These are phyloP conservation scores for Hystrix cristata DNA, from an alignment of 2,113 vertebrate species.

Conservation along the genomic window DNA sequence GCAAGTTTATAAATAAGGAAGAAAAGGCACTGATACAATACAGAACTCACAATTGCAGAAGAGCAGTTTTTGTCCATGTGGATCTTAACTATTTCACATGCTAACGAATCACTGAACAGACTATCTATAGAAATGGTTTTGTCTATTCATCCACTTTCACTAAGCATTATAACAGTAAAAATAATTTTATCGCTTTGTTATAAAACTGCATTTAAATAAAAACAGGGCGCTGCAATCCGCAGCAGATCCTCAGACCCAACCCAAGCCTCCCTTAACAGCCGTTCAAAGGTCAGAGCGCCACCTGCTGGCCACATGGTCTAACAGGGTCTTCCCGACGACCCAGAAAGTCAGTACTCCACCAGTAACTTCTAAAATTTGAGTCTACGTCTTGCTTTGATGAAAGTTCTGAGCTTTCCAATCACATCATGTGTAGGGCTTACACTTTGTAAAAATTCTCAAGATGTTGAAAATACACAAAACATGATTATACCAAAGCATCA, in stretches of 20 bases:
- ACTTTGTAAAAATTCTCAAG: not conserved
- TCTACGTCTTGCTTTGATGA: not conserved
- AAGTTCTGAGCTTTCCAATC: slow-evolving; percentile 22
- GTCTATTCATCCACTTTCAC: slow-evolving; percentile 43
- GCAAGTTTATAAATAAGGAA: slow-evolving; percentile 66
- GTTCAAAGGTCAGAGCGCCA: slow-evolving; percentile 71
- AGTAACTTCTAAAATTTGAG: not conserved
- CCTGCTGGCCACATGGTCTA: slow-evolving; percentile 63
- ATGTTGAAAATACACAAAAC: not conserved
- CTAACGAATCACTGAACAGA: slow-evolving; percentile 67
- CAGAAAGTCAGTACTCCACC: not conserved
- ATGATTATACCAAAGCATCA: not conserved
- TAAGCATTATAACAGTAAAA: slow-evolving; percentile 61
- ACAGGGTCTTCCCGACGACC: not conserved
- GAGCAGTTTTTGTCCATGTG: slow-evolving; percentile 36
- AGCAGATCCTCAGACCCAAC: slow-evolving; percentile 19
- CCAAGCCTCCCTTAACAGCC: not conserved
- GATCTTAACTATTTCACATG: slow-evolving; percentile 58
- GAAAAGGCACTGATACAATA: slow-evolving; percentile 61
- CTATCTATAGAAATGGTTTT: slow-evolving; percentile 73
- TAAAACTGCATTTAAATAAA: slow-evolving; percentile 67
- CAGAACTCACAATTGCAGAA: slow-evolving; percentile 55
- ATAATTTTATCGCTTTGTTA: slow-evolving; percentile 69
- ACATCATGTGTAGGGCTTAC: not conserved
- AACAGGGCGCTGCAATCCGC: slow-evolving; percentile 58